Evolutionary conservation across 2,888 invertebrate species (phyloP).

Genomic region (Hedya salicella): DNA sequence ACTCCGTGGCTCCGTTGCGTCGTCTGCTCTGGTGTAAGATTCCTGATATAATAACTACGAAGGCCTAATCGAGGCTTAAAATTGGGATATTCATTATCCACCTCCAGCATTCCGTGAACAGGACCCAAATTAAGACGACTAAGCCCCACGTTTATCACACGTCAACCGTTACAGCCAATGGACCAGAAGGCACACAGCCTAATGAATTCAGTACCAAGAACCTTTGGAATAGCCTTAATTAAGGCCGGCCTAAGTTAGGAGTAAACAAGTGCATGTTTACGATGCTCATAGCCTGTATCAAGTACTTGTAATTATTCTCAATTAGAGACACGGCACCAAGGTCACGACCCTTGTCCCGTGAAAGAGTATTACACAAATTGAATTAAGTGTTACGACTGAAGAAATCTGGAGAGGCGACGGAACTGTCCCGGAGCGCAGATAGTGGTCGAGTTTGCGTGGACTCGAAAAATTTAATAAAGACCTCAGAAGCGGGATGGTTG

Average conservation of each 20-base stretch:
- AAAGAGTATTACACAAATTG: constrained; percentile 59
- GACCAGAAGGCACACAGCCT: not conserved
- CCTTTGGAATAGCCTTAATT: constrained; percentile 20
- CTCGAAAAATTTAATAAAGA: constrained; percentile 36
- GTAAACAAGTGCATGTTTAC: constrained; percentile 37
- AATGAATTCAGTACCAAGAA: constrained; percentile 12
- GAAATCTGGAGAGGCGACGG: constrained; percentile 46
- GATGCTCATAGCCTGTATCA: constrained; percentile 8
- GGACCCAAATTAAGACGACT: constrained; percentile 8
- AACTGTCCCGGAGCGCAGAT: constrained; percentile 7
- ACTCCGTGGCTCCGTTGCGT: too few species aligned
- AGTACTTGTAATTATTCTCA: constrained; percentile 44
- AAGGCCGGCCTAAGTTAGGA: constrained; percentile 11
- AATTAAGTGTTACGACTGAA: constrained; percentile 54
- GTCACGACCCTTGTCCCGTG: constrained; percentile 47
- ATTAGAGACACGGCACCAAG: constrained; percentile 41
- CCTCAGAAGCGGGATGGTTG: constrained; percentile 26
- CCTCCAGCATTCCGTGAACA: not conserved
- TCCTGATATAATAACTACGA: too few species aligned
- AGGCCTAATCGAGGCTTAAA: not conserved
- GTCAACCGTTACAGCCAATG: constrained; percentile 9
- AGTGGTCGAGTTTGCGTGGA: constrained; percentile 20
- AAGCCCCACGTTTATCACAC: constrained; percentile 15
- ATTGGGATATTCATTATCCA: constrained; percentile 7
- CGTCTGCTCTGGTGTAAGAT: too few species aligned